phyloP scores from a whole-genome alignment of 2,113 vertebrate species.

The Philantomba maxwellii region DNA sequence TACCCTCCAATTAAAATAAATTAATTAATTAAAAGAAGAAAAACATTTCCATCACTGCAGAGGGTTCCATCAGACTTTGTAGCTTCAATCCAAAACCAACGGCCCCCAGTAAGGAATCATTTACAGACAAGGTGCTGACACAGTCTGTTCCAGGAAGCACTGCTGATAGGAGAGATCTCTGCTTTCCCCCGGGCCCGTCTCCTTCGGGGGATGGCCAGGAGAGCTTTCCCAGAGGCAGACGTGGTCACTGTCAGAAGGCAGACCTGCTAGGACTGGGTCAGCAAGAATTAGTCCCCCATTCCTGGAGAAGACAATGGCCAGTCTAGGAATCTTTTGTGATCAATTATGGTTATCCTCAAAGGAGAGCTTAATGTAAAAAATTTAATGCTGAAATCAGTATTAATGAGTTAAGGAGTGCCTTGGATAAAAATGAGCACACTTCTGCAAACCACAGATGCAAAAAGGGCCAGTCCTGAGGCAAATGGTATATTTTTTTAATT shows the following conservation, averaged over 20 bases:
- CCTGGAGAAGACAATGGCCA: not conserved
- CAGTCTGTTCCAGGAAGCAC: not conserved
- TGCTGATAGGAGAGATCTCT: not conserved
- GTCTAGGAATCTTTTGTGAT: not conserved
- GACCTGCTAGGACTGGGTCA: not conserved
- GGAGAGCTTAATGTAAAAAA: not conserved
- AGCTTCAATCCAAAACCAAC: not conserved
- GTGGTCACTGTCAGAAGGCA: not conserved
- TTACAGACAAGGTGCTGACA: not conserved
- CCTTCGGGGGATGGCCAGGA: not conserved
- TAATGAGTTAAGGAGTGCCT: not conserved
- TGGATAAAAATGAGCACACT: not conserved
- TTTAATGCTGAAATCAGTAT: not conserved
- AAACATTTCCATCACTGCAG: not conserved
- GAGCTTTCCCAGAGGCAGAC: not conserved
- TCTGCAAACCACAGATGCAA: not conserved
- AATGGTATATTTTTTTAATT: not conserved
- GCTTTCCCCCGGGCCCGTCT: not conserved
- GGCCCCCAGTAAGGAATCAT: not conserved
- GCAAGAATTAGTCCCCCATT: not conserved
- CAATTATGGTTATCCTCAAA: not conserved
- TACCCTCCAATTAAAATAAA: not conserved
- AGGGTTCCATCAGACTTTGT: not conserved
- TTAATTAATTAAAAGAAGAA: not conserved
- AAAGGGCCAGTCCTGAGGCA: not conserved